Conservation (phyloP, 2,797 vertebrate species). For the Microhierax caerulescens region DNA sequence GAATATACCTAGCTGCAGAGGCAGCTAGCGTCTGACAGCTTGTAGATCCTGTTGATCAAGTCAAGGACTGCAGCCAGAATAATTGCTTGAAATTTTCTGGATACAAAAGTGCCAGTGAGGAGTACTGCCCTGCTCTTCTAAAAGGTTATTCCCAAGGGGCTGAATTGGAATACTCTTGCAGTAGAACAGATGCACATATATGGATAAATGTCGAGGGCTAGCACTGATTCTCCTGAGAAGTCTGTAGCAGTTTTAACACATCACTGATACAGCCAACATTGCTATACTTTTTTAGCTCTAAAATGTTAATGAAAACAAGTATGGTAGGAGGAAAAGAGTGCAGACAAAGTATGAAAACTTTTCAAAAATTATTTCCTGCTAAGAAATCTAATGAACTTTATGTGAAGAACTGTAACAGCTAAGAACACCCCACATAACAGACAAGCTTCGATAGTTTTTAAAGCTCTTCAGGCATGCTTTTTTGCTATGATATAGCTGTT, state of each 20-base stretch:
- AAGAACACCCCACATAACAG: neutral
- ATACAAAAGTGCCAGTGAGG: neutral
- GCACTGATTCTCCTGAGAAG: neutral
- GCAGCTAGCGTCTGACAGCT: neutral
- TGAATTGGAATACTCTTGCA: neutral
- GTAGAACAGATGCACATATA: neutral
- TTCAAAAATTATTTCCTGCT: constrained; percentile 33
- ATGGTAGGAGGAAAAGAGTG: neutral
- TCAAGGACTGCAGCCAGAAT: constrained; percentile 16
- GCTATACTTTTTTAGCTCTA: neutral
- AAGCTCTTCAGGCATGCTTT: neutral
- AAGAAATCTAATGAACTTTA: constrained; percentile 14
- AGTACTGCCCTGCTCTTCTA: neutral
- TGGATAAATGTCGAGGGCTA: neutral
- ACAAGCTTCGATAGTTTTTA: neutral
- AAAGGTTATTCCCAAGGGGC: neutral
- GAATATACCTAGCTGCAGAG: neutral
- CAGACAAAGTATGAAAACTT: neutral
- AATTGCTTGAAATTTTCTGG: constrained; percentile 34
- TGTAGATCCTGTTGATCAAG: constrained; percentile 29
- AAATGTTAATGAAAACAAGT: neutral
- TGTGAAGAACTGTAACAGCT: neutral
- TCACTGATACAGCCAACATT: neutral
- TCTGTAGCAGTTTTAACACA: neutral
- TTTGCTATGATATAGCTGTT: neutral